Evolutionary conservation across 1,140 invertebrate genomes (phyloP), one percentile per base, ranked within the genome.

Genomic region (Telenomus remus): DNA sequence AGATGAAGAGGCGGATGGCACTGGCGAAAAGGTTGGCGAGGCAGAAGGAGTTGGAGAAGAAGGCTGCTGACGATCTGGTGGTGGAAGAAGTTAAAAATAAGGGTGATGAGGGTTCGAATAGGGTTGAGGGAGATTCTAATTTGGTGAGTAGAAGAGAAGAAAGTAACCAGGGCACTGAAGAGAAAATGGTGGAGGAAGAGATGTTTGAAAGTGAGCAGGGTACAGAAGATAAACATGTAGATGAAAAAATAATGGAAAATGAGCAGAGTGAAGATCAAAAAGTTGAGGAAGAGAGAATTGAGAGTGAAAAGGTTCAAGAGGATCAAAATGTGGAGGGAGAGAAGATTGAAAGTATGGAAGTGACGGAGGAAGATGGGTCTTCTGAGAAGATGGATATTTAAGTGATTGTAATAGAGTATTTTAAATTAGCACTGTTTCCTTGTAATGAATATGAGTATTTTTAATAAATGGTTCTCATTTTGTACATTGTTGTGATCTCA

Each of bases 1-100:
- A 70, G 12, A 69, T 50, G 49, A 76, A 76, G 8, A 54, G 55
- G 13, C 66, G 59, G 16, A 53, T 54, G 44, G 70, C 70, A 11
- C 10, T 76, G 7, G 56, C 54, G 8, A 66, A n/a, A 19, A 74
- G 68, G 14, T 5, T 63, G 34, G 53, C 51, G 5, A 76, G 4
- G 13, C 66, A 53, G 15, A 76, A 63, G 35, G 57, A 71, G n/a
- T 47, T 3, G 33, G 48, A 71, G 44, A 10, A 50, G 19, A 15
- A 11, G n/a, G 13, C 13, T n/a, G 11, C 7, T 35, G 9, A 37
- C 5, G 10, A 50, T 46, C 13, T 14, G 27, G 12, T 13, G 11
- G 43, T 12, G 9, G 37, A 39, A 14, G 3, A 2, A 13, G 43
- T 42, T 56, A 0, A 46, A 34, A 46, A 34, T 34, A 12, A 13